A percentile compares a stretch with the other conserved stretches of the same genome.
Evolutionary conservation across 2,113 vertebrate species (phyloP).

Genomic region (Pelodiscus sinensis): DNA sequence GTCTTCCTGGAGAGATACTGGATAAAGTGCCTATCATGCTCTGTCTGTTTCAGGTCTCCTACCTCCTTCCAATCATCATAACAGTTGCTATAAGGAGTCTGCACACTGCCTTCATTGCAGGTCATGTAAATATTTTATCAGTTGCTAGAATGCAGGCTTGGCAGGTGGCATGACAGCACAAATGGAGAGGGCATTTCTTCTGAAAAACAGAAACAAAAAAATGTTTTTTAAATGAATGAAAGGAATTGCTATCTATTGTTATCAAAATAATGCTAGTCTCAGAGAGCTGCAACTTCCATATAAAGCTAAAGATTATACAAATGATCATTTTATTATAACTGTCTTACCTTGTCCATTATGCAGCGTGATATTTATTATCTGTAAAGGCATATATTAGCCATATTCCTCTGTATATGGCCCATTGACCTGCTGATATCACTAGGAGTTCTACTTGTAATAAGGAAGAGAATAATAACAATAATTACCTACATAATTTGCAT

Average conservation of each 20-base stretch:
- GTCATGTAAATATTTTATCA: neutral
- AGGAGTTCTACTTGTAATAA: neutral
- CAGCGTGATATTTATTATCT: neutral
- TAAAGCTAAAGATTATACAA: neutral
- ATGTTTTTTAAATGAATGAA: neutral
- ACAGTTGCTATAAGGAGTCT: neutral
- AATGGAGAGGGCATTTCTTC: neutral
- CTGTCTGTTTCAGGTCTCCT: neutral
- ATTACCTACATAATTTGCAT: too few relatives aligned
- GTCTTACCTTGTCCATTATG: constrained; percentile 23
- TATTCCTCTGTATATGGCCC: neutral
- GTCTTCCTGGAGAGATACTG: neutral
- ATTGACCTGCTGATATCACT: neutral
- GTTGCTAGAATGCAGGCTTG: neutral
- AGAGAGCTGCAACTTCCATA: neutral
- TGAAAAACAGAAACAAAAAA: neutral
- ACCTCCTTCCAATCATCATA: neutral
- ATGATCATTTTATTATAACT: neutral
- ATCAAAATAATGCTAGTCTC: neutral
- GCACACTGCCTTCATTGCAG: neutral
- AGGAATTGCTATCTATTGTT: neutral
- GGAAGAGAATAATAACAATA: neutral
- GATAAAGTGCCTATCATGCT: neutral
- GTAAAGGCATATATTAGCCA: neutral
- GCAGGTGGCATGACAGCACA: neutral